Evolutionary conservation across 2,113 vertebrate species (phyloP).

Genomic region (Caranx ignobilis): DNA sequence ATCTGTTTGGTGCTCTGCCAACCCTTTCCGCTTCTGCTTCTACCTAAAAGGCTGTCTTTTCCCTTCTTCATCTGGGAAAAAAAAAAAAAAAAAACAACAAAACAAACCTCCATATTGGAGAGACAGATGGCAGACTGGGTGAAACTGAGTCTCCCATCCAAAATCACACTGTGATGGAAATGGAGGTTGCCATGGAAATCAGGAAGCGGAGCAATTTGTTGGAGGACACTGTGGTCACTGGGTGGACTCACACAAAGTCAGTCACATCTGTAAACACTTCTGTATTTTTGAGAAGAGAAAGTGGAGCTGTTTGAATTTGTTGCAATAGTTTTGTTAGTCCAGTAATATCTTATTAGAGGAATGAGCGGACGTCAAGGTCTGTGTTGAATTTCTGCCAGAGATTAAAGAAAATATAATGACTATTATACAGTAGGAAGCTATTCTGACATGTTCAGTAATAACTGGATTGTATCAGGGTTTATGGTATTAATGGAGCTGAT

Average conservation of each 20-base stretch:
- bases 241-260: conserved; percentile 30
- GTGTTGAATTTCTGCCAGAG: background rate
- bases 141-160: conserved; percentile 69
- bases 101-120: conserved; percentile 75
- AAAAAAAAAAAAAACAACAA: conserved; percentile 55
- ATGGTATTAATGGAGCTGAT: background rate
- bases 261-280: conserved; percentile 33
- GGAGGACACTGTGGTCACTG: conserved; percentile 27
- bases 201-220: conserved; percentile 56
- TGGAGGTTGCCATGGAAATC: conserved; percentile 79
- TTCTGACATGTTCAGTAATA: background rate
- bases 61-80: conserved; percentile 19
- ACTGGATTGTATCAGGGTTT: background rate
- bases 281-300: background rate
- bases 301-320: background rate
- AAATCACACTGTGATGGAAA: conserved; percentile 65
- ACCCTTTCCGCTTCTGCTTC: conserved; percentile 43
- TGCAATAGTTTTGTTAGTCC: background rate
- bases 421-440: background rate
- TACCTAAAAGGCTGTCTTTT: conserved; percentile 59
- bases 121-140: conserved; percentile 81
- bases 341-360: background rate
- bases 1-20: conserved; percentile 75
- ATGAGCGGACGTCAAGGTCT: background rate
- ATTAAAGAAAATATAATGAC: background rate